Conservation (phyloP, 2,113 vertebrate species). For the Protobothrops flavoviridis region DNA sequence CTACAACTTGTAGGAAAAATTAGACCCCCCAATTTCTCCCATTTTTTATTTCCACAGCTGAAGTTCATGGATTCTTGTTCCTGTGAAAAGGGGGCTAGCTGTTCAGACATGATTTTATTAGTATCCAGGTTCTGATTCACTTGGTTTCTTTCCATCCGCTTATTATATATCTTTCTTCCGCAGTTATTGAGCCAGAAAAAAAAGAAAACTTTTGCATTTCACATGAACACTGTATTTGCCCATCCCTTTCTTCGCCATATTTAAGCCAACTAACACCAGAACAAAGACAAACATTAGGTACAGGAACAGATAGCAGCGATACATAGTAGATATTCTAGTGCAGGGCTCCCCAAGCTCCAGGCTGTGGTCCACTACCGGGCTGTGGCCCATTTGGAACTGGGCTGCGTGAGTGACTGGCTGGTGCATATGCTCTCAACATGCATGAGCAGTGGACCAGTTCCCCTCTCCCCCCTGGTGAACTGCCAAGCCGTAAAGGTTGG, state of each 20-base stretch:
- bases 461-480: too few relatives aligned
- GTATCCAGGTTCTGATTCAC: constrained; percentile 32
- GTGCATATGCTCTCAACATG: neutral
- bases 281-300: neutral
- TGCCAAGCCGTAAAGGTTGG: too few relatives aligned
- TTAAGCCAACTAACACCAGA: neutral
- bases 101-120: neutral
- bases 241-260: neutral
- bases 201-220: neutral
- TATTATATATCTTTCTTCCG: constrained; percentile 39
- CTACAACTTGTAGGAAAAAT: neutral
- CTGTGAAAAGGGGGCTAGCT: neutral
- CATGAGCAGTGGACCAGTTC: too few relatives aligned
- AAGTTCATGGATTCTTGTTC: neutral
- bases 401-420: neutral
- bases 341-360: neutral
- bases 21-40: neutral
- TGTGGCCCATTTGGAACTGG: neutral
- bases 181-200: constrained; percentile 43
- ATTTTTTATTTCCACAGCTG: constrained; percentile 1
- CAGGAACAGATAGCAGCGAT: neutral
- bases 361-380: neutral
- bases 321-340: neutral
- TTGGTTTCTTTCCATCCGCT: constrained; percentile 7
- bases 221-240: neutral